These are phyloP conservation scores for Cataglyphis rosenhaueri DNA, from an alignment of 2,888 invertebrate species.

Conservation along the genomic window DNA sequence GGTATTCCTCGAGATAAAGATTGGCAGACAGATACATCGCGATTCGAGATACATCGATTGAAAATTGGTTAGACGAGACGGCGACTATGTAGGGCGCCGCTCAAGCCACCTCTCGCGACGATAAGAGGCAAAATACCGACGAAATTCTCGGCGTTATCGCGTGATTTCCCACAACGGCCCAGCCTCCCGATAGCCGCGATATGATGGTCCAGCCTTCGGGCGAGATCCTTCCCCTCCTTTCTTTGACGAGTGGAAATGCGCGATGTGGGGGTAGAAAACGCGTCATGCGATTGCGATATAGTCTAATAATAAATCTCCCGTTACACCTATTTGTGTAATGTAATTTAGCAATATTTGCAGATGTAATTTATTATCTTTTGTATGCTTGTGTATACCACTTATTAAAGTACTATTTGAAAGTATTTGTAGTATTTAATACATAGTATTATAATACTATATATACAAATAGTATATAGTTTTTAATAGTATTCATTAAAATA, in stretches of 20 bases:
- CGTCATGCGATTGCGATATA: background rate
- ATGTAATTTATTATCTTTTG: background rate
- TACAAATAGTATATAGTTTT: too few relatives aligned
- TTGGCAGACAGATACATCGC: conserved; percentile 5
- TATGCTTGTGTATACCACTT: background rate
- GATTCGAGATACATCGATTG: background rate
- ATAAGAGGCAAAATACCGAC: conserved; percentile 65
- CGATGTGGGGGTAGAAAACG: conserved; percentile 19
- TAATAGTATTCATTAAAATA: too few relatives aligned
- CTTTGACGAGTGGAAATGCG: conserved; percentile 20
- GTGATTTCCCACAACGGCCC: conserved; percentile 62
- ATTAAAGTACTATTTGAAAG: too few relatives aligned
- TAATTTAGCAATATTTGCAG: background rate
- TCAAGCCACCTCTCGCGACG: conserved; percentile 55
- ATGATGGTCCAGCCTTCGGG: conserved; percentile 61
- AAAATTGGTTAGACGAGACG: conserved; percentile 1
- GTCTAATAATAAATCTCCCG: conserved; percentile 3
- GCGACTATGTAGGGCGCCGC: conserved; percentile 56
- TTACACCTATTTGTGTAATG: conserved; percentile 1
- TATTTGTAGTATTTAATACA: too few relatives aligned
- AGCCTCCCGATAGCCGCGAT: conserved; percentile 68
- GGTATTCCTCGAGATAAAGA: background rate
- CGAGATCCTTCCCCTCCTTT: conserved; percentile 45
- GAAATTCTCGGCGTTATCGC: conserved; percentile 70
- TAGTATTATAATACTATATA: too few relatives aligned